Percentiles rank a stretch among this genome's conserved stretches.
Evolutionary conservation across 92 coral and sea anemone genomes (phyloP).

Genomic region (Desmophyllum pertusum): DNA sequence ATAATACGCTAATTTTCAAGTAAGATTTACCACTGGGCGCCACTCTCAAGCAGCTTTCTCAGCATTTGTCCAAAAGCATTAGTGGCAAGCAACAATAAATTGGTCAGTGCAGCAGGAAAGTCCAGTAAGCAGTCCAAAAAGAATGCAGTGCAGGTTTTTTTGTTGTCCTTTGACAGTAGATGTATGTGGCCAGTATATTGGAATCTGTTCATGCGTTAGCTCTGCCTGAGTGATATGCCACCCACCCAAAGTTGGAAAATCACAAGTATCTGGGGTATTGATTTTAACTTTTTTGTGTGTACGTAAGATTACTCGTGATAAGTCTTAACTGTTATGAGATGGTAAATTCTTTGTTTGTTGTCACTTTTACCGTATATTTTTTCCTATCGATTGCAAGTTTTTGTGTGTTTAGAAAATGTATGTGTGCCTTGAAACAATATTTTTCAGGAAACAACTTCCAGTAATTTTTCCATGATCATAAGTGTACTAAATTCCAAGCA

Average conservation of each 20-base stretch:
- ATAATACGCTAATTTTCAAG: neutral
- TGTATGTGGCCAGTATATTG: neutral
- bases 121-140: neutral
- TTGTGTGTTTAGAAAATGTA: neutral
- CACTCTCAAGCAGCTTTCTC: neutral
- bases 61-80: neutral
- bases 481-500: neutral
- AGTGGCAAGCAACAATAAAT: too few relatives aligned
- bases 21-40: neutral
- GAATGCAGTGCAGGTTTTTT: neutral
- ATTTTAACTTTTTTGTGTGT: too few relatives aligned
- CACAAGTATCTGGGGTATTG: too few relatives aligned
- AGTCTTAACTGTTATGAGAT: too few relatives aligned
- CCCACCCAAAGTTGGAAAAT: neutral
- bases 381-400: neutral
- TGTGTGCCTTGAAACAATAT: neutral
- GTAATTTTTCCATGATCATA: neutral
- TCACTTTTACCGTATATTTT: too few relatives aligned
- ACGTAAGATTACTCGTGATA: too few relatives aligned
- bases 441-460: neutral
- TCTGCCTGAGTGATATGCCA: neutral
- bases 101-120: neutral
- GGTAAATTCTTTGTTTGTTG: too few relatives aligned
- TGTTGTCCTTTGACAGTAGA: neutral
- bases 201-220: neutral